phyloP scores from a whole-genome alignment of 2,113 vertebrate genomes.

The Chaenogobius annularis region DNA sequence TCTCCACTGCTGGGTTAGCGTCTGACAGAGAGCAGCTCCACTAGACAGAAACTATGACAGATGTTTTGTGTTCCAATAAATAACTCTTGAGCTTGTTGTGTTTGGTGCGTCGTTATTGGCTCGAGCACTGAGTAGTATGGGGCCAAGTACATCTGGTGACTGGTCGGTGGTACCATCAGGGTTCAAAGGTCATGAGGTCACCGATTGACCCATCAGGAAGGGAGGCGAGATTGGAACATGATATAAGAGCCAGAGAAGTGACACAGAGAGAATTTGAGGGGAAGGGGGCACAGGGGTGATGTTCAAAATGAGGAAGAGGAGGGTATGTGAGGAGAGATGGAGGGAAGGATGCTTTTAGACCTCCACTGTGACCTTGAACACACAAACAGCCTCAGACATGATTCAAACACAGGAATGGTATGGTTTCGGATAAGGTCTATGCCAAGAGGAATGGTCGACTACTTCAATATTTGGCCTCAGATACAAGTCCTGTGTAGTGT shows the following conservation, averaged over 20 bases:
- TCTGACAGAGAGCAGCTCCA: neutral
- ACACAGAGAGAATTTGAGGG: slow-evolving; percentile 42
- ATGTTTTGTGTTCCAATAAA: slow-evolving; percentile 35
- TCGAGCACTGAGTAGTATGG: slow-evolving; percentile 1
- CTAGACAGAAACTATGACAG: slow-evolving; percentile 14
- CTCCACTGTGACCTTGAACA: slow-evolving; percentile 67
- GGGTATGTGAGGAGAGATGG: slow-evolving; percentile 26
- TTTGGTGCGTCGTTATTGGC: slow-evolving; percentile 21
- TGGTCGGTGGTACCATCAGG: slow-evolving; percentile 43
- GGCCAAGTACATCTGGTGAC: slow-evolving; percentile 42
- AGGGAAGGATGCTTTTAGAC: slow-evolving; percentile 52
- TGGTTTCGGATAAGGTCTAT: neutral
- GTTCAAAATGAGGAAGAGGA: slow-evolving; percentile 31
- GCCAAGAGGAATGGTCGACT: neutral
- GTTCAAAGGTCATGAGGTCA: slow-evolving; percentile 48
- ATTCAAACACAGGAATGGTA: neutral
- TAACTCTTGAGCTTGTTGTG: slow-evolving; percentile 5
- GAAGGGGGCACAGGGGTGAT: slow-evolving; percentile 30
- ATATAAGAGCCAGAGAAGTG: slow-evolving; percentile 45
- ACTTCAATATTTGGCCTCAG: neutral
- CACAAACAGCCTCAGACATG: slow-evolving; percentile 18
- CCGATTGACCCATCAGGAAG: slow-evolving; percentile 47
- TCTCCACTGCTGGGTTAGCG: neutral
- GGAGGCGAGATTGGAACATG: slow-evolving; percentile 40
- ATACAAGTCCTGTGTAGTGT: neutral